phyloP scores from a whole-genome alignment of 2,797 vertebrate species.

The Neoniphon sammara region DNA sequence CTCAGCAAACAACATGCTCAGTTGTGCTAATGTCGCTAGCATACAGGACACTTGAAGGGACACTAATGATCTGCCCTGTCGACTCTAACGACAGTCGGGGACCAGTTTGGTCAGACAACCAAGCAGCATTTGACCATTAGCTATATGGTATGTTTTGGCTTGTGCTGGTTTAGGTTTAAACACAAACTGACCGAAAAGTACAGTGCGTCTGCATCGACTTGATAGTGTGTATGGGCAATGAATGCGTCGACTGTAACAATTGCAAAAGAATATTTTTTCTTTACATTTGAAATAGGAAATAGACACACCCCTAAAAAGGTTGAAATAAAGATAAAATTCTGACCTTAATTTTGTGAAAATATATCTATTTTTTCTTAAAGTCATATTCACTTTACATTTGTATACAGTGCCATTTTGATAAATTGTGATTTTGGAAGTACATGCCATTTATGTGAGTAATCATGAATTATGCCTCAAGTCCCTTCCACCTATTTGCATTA shows the following conservation, averaged over 20 bases:
- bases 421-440: constrained; percentile 45
- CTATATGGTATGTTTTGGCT: neutral
- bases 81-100: constrained; percentile 45
- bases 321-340: too few species aligned
- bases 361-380: neutral
- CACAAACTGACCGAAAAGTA: too few species aligned
- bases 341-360: neutral
- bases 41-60: constrained; percentile 65
- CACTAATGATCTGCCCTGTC: constrained; percentile 70
- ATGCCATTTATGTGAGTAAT: constrained; percentile 43
- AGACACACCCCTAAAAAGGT: neutral
- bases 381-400: constrained; percentile 10
- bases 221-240: neutral
- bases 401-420: constrained; percentile 38
- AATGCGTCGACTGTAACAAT: too few species aligned
- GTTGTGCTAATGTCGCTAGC: constrained; percentile 72
- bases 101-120: constrained; percentile 50
- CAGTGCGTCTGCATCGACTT: neutral
- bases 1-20: constrained; percentile 71
- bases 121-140: constrained; percentile 16
- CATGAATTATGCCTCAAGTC: constrained; percentile 55
- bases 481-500: constrained; percentile 57
- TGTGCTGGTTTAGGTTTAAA: neutral
- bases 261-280: too few species aligned
- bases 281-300: neutral